A percentile compares a stretch with the other conserved stretches of the same genome.
phyloP scores from a whole-genome alignment of 2,888 invertebrate genomes.

The Bugulina stolonifera region DNA sequence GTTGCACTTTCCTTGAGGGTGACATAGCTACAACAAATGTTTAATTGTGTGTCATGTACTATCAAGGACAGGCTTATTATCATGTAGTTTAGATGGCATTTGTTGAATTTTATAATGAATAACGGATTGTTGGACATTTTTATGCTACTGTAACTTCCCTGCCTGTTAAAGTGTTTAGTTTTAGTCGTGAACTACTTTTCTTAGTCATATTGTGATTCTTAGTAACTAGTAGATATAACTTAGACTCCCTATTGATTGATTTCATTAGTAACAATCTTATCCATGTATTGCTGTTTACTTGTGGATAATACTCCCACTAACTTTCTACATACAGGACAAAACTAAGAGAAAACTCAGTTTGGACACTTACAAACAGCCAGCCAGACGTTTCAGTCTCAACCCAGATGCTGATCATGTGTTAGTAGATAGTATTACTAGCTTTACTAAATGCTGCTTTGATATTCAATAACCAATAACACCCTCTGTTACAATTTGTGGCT shows the following conservation, averaged over 20 bases:
- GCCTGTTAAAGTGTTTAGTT: not conserved
- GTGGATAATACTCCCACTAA: not conserved
- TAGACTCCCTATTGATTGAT: not conserved
- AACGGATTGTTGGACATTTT: no score
- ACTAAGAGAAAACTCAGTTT: constrained; percentile 3
- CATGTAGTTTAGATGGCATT: no score
- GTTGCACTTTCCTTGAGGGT: no score
- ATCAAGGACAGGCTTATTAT: no score
- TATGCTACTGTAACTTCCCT: no score
- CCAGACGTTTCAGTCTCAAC: not conserved
- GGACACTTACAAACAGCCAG: not conserved
- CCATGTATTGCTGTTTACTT: not conserved
- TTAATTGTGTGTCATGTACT: no score
- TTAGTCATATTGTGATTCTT: not conserved
- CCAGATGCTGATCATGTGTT: not conserved
- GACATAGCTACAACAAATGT: no score
- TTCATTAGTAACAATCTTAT: not conserved
- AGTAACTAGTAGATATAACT: not conserved
- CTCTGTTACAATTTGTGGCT: no score
- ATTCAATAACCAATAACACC: no score
- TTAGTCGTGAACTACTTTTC: not conserved
- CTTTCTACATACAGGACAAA: not conserved
- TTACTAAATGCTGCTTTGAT: not conserved
- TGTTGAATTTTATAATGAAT: no score
- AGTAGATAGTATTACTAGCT: not conserved